Conservation (phyloP, 2,797 vertebrate species). For the Chelmon rostratus region DNA sequence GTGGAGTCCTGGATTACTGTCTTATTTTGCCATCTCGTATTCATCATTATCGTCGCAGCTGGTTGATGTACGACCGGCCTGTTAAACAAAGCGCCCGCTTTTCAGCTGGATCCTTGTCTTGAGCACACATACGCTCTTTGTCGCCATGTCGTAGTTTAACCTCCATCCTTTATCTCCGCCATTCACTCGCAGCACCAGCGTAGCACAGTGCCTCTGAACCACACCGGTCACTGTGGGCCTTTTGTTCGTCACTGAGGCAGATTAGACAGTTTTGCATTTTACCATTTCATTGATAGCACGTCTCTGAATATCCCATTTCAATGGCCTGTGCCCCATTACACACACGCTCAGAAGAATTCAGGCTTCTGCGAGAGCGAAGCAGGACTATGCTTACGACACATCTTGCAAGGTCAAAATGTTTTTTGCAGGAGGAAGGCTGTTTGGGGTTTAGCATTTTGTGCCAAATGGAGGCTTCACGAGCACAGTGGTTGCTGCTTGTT, state of each 20-base stretch:
- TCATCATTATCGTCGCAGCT: neutral
- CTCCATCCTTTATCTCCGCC: slow-evolving; percentile 43
- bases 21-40: slow-evolving; percentile 2
- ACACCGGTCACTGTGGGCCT: slow-evolving; percentile 46
- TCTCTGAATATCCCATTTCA: slow-evolving; percentile 16
- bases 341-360: neutral
- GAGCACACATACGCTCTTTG: neutral
- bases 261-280: slow-evolving; percentile 79
- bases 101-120: neutral
- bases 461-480: neutral
- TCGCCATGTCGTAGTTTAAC: slow-evolving; percentile 22
- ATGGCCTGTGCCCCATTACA: slow-evolving; percentile 4
- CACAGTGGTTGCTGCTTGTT: neutral
- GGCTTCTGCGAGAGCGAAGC: neutral
- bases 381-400: neutral
- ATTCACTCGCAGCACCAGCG: slow-evolving; percentile 21
- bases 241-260: slow-evolving; percentile 64
- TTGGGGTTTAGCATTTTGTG: neutral
- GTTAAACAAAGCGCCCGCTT: neutral
- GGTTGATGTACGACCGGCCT: neutral
- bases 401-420: slow-evolving; percentile 8
- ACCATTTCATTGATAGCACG: slow-evolving; percentile 27
- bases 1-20: neutral
- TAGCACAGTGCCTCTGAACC: slow-evolving; percentile 14
- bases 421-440: neutral